Percentiles rank a stretch among this genome's conserved stretches.
These are phyloP conservation scores for Sorex fumeus DNA, from an alignment of 2,113 vertebrate species.

Conservation along the genomic window DNA sequence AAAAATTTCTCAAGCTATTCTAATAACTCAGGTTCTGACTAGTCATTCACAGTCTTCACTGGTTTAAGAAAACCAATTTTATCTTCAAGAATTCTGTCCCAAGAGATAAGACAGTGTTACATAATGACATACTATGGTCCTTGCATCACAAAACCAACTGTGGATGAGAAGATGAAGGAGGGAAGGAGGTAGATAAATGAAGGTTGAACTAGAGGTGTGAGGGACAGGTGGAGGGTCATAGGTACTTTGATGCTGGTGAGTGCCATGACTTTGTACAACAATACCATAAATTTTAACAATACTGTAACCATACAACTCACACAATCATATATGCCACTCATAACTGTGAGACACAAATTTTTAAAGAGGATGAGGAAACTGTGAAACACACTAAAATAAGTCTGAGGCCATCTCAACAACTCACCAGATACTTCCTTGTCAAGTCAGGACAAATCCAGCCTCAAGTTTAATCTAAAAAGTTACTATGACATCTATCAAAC, in stretches of 20 bases:
- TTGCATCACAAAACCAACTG: too few species aligned
- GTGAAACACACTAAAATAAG: neutral
- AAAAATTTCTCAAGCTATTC: neutral
- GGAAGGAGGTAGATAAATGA: too few species aligned
- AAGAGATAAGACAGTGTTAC: too few species aligned
- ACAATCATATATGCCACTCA: neutral
- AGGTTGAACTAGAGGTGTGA: too few species aligned
- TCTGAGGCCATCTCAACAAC: too few species aligned
- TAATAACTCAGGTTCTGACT: neutral
- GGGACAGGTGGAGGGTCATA: too few species aligned
- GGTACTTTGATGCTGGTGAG: too few species aligned
- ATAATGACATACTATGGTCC: too few species aligned
- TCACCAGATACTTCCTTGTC: neutral
- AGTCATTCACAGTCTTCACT: neutral
- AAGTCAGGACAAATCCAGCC: neutral
- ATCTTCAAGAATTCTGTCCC: neutral
- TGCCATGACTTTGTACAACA: too few species aligned
- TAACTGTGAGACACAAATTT: neutral
- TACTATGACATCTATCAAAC: neutral
- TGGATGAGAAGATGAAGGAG: too few species aligned
- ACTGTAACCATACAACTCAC: neutral
- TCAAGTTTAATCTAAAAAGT: neutral
- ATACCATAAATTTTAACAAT: too few species aligned
- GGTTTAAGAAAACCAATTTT: neutral
- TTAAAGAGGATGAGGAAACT: neutral